phyloP scores from a whole-genome alignment of 2,797 vertebrate species.

The Manis pentadactyla region DNA sequence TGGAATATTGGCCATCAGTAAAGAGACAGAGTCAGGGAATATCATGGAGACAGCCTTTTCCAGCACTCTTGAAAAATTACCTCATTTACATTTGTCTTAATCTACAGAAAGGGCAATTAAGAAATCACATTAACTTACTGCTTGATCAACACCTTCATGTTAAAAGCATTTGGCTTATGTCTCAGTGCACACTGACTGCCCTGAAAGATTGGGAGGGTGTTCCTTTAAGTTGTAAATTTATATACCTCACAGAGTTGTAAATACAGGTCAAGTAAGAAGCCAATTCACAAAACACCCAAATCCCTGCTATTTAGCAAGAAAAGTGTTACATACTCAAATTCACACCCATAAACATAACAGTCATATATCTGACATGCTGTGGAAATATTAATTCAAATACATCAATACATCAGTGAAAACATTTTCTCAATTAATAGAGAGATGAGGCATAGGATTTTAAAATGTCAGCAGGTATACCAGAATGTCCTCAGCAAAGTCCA shows the following conservation, averaged over 20 bases:
- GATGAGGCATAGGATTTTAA: not conserved
- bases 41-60: not conserved
- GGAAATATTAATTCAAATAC: conserved; percentile 3
- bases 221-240: conserved; percentile 62
- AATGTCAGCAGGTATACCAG: not conserved
- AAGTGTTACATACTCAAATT: not conserved
- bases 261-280: conserved; percentile 31
- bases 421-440: conserved; percentile 43
- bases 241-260: not conserved
- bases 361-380: not conserved
- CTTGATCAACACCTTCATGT: conserved; percentile 38
- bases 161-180: conserved; percentile 27
- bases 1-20: not conserved
- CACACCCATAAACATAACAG: not conserved
- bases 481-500: not conserved
- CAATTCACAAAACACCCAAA: not conserved
- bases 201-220: conserved; percentile 11
- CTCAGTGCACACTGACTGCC: not conserved
- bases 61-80: not conserved
- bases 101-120: not conserved
- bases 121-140: conserved; percentile 25
- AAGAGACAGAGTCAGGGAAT: not conserved
- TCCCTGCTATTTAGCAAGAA: not conserved
- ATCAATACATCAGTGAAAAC: conserved; percentile 34
- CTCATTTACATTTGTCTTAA: not conserved